These are phyloP conservation scores for Dromococcyx pavoninus DNA, from an alignment of 2,797 vertebrate genomes.

Conservation along the genomic window DNA sequence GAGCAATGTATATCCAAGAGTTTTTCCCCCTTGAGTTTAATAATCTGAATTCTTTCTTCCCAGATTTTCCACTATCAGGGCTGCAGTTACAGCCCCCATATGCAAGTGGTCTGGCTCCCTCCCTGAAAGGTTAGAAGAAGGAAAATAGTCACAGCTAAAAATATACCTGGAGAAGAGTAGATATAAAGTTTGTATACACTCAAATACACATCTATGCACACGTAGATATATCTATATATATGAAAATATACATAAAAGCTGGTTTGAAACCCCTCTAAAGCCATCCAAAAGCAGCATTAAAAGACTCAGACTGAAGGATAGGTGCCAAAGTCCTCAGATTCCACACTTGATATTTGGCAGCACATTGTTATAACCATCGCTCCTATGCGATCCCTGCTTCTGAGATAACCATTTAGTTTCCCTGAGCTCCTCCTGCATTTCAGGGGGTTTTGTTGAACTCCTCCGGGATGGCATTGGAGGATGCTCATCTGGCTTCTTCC, in stretches of 20 bases:
- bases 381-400: neutral
- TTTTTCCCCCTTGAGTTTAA: neutral
- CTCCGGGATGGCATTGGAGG: neutral
- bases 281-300: neutral
- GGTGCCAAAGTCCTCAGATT: slow-evolving; percentile 39
- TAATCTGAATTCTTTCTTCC: slow-evolving; percentile 14
- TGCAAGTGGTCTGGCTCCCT: neutral
- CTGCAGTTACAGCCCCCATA: neutral
- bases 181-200: neutral
- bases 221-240: fast-evolving
- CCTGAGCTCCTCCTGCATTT: neutral
- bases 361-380: neutral
- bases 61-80: slow-evolving; percentile 31
- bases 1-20: neutral
- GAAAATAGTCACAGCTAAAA: neutral
- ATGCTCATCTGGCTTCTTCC: neutral
- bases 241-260: neutral
- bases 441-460: neutral
- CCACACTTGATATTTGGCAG: slow-evolving; percentile 14
- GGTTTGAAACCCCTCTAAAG: neutral
- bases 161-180: neutral
- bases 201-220: neutral
- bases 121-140: neutral
- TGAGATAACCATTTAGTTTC: neutral
- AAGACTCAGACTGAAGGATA: neutral